A percentile compares a stretch with the other conserved stretches of the same genome.
phyloP scores from a whole-genome alignment of 2,888 invertebrate species.

The Malacosoma neustria region DNA sequence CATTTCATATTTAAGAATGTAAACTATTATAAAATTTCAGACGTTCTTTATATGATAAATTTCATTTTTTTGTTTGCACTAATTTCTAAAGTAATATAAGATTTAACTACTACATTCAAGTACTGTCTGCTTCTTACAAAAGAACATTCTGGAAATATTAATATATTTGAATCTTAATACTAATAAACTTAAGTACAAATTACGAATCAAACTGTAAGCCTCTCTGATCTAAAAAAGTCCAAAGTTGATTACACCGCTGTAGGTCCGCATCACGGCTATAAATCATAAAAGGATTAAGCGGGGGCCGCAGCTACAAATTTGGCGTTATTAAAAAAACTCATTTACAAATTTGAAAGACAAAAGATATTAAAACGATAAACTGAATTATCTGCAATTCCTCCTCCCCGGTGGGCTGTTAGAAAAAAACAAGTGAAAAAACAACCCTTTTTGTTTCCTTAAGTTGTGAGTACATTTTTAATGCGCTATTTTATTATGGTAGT shows the following conservation, averaged over 20 bases:
- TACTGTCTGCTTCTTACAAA: too few species aligned
- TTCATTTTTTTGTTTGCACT: too few species aligned
- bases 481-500: slow-evolving; percentile 13
- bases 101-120: too few species aligned
- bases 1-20: too few species aligned
- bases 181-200: too few species aligned
- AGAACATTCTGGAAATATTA: too few species aligned
- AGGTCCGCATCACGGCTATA: slow-evolving; percentile 27
- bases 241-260: neutral
- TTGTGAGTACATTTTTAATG: slow-evolving; percentile 53
- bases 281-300: slow-evolving; percentile 60
- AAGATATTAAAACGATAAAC: slow-evolving; percentile 68
- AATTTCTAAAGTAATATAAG: too few species aligned
- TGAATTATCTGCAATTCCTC: slow-evolving; percentile 57
- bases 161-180: too few species aligned
- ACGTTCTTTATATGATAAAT: too few species aligned
- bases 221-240: neutral
- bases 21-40: too few species aligned
- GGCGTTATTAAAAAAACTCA: slow-evolving; percentile 72
- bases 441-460: slow-evolving; percentile 37
- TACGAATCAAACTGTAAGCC: too few species aligned
- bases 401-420: slow-evolving; percentile 39
- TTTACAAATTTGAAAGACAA: slow-evolving; percentile 71
- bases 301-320: slow-evolving; percentile 51
- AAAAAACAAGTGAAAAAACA: slow-evolving; percentile 22